Evolutionary conservation across 2,888 invertebrate species (phyloP), one percentile per base, ranked within the genome.

Genomic region (Calameuta idolon): DNA sequence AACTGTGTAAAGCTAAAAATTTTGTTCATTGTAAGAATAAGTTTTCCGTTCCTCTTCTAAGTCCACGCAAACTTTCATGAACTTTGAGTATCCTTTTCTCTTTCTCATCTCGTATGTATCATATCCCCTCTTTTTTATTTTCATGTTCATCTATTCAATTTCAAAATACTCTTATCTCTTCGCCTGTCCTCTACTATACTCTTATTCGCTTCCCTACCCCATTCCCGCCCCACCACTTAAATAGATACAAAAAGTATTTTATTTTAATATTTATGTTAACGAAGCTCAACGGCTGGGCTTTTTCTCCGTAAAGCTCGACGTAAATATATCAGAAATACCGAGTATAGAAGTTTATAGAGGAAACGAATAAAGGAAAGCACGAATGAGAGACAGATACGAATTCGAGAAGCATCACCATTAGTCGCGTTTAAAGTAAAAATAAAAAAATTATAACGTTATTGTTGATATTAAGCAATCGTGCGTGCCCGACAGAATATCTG

Each of bases 1-100:
- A 77, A 80, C 79, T 80, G 55, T 80, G 77, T 34, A 79, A 81
- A 84, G 83, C 83, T 86, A 81, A 82, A 83, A 83, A 85, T 83
- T 87, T 87, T 85, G 84, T 86, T 85, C 83, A 83, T 83, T 71
- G 35, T 76, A 76, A 76, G 76, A 34, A 71, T 76, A 76, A 76
- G 76, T 76, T 76, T 71, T 76, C 71, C 69, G 69, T 73, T 71
- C 33, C 31, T 71, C 71, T 69, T 31, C 37, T 75, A 23, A 15
- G 73, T 73, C 15, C 33, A 34, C 15, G 4, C 9, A 34, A 73
- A 73, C 33, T 33, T 33, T 40, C 40, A 40, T 40, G 40, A 40
- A 40, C 40, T 40, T 23, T 40, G 40, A 55, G 15, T 23, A 55
- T 55, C 55, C 40, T 40, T 15, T 30, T 69, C 69, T 69, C 15